Evolutionary conservation across 2,113 vertebrate genomes (phyloP).

Genomic region (Rhinopithecus roxellana): DNA sequence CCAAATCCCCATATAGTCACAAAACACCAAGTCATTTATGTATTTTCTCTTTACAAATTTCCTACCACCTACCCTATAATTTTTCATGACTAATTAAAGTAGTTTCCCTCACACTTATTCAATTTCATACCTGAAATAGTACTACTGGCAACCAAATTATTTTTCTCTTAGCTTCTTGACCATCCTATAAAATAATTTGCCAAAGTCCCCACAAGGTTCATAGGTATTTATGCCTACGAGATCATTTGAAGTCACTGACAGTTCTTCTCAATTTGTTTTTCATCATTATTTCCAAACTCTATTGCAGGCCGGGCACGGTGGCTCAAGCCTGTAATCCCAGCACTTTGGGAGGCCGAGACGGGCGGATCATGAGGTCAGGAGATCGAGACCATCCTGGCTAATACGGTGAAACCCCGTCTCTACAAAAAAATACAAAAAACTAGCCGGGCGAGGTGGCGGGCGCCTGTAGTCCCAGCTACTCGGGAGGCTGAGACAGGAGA

Average conservation of each 20-base stretch:
- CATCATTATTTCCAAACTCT: slow-evolving; percentile 18
- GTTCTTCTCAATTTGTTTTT: background rate
- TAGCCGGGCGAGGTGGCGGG: too few species aligned
- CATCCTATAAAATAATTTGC: background rate
- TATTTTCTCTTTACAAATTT: background rate
- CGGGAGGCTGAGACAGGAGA: too few species aligned
- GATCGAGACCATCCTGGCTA: too few species aligned
- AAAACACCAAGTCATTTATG: background rate
- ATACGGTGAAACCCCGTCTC: too few species aligned
- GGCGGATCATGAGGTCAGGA: too few species aligned
- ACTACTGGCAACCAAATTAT: background rate
- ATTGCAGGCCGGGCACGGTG: background rate
- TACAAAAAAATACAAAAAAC: too few species aligned
- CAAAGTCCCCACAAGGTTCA: background rate
- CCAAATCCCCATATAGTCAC: background rate
- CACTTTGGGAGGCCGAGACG: too few species aligned
- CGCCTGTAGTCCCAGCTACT: too few species aligned
- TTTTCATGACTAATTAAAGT: slow-evolving; percentile 37
- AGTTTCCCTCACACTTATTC: background rate
- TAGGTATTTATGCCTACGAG: background rate
- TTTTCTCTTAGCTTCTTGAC: background rate
- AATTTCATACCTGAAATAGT: slow-evolving; percentile 22
- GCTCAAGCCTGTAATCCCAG: too few species aligned
- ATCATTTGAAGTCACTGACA: background rate
- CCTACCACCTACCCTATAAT: background rate